Evolutionary conservation across 2,888 invertebrate species (phyloP), one percentile per base, ranked within the genome.

Genomic region (Pristionchus japonicus): DNA sequence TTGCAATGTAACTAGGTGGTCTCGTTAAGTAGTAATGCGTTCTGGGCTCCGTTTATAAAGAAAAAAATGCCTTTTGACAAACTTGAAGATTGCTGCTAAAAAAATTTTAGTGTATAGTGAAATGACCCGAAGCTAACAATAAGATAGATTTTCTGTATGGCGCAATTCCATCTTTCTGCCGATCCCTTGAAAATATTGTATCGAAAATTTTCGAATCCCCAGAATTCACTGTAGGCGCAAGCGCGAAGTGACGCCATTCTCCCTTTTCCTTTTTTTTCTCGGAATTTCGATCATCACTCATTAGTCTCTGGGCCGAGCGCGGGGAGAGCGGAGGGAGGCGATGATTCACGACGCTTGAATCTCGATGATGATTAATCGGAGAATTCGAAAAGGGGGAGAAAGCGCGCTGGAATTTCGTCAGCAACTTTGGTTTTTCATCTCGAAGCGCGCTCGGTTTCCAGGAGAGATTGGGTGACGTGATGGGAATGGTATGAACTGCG

Each of bases 341-440:
- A 11, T 37, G 40, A 40, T 74, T 34, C 61, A 61, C 61, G 37
- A 70, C 70, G 82, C 47, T 82, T 47, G 74, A 82, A 82, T 40
- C 34, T n/a, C 52, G 31, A 23, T 11, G 40, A 74, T 74, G 43
- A 74, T 40, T 74, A 74, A 74, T 70, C n/a, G 74, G 40, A 40
- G 23, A 74, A 74, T 74, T 37, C 74, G 74, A 74, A 74, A 40
- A 40, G 20, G 40, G 20, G 11, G 34, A 31, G 67, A 15, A 67
- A 67, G 27, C 67, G 77, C 43, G 77, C 47, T 27, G 34, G 40
- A 47, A n/a, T 47, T 84, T 84, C 84, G 43, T 52, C 82, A 82
- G n/a, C 49, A n/a, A 40, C n/a, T n/a, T 31, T 13, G 17, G 20
- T 49, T 49, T 47, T 40, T 47, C 49, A 20, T 82, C 27, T 77